Evolutionary conservation across 2,888 invertebrate genomes (phyloP), one percentile per base, ranked within the genome.

Genomic region (Hemithea aestivaria): DNA sequence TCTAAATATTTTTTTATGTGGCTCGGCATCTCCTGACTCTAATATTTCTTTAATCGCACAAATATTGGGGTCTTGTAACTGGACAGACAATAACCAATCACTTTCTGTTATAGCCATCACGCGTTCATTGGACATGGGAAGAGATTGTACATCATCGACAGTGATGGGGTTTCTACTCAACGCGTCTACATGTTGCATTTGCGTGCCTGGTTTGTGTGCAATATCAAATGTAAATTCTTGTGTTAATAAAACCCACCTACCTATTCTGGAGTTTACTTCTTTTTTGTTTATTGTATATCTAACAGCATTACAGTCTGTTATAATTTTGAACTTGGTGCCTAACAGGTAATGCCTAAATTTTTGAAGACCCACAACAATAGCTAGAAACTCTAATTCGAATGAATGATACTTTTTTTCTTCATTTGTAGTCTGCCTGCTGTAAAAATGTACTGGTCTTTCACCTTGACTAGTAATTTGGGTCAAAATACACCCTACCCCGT

Each of bases 211-310:
- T 21, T 46, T 41, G 32, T 53, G 51, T 6, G 40, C 10, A 4
- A 51, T 47, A 1, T 52, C 49, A 27, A 35, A 58, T 0, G 35
- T 20, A 20, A 48, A 58, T 7, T 56, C 58, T 40, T 58, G 56
- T 0, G 53, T 50, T 0, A 21, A 31, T 9, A 54, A 16, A 2
- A 55, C 49, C 58, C 58, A 60, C 2, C 56, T 21, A n/a, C 41
- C 45, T 8, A 56, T 54, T n/a, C 59, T 27, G 0, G 56, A 52
- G 4, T 51, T 51, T 20, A 59, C 52, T 1, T 58, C 58, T 10
- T 54, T 51, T 40, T 60, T 58, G 35, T 4, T n/a, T n/a, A n/a
- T n/a, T n/a, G n/a, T n/a, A n/a, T n/a, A n/a, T n/a, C n/a, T n/a
- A n/a, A n/a, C n/a, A n/a, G n/a, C n/a, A n/a, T n/a, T n/a, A n/a